A percentile compares a stretch with the other conserved stretches of the same genome.
Conservation (phyloP, 1,140 invertebrate species). For the Lethrus apterus region DNA sequence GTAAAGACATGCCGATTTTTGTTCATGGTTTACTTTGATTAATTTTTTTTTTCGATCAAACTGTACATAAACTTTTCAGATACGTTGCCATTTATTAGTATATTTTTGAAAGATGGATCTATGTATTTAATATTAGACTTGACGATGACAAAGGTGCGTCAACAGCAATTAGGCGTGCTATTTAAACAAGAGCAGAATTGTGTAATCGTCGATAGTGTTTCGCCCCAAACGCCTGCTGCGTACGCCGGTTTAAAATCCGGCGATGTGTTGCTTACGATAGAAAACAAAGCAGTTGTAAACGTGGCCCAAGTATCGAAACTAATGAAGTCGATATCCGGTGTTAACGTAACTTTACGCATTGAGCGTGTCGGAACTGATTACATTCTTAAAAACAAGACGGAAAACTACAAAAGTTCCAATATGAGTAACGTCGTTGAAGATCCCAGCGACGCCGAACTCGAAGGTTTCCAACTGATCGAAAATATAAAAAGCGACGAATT, state of each 20-base stretch:
- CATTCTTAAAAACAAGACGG: constrained; percentile 26
- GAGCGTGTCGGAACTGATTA: constrained; percentile 46
- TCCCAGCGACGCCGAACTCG: not conserved
- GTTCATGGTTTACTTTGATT: too few species aligned
- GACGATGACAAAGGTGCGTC: constrained; percentile 54
- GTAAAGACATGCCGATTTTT: too few species aligned
- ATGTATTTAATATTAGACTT: constrained; percentile 55
- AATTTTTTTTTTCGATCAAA: too few species aligned
- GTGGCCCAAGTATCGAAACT: constrained; percentile 68
- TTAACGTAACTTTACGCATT: constrained; percentile 51
- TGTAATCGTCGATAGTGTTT: constrained; percentile 70
- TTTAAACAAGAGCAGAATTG: constrained; percentile 57
- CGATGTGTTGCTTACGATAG: constrained; percentile 72
- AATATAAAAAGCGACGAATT: constrained; percentile 5
- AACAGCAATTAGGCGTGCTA: constrained; percentile 57
- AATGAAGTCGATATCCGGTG: constrained; percentile 45
- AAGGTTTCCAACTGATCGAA: constrained; percentile 8
- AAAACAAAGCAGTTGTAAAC: constrained; percentile 65
- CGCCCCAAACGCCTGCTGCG: constrained; percentile 64
- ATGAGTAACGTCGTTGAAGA: constrained; percentile 9
- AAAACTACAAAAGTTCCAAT: constrained; percentile 15
- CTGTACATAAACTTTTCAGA: too few species aligned
- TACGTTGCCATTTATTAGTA: constrained; percentile 35
- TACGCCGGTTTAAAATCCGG: constrained; percentile 68
- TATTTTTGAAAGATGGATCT: constrained; percentile 41